A percentile compares a stretch with the other conserved stretches of the same genome.
These are phyloP conservation scores for Lepidurus couesii DNA, from an alignment of 1,140 invertebrate genomes.

Conservation along the genomic window DNA sequence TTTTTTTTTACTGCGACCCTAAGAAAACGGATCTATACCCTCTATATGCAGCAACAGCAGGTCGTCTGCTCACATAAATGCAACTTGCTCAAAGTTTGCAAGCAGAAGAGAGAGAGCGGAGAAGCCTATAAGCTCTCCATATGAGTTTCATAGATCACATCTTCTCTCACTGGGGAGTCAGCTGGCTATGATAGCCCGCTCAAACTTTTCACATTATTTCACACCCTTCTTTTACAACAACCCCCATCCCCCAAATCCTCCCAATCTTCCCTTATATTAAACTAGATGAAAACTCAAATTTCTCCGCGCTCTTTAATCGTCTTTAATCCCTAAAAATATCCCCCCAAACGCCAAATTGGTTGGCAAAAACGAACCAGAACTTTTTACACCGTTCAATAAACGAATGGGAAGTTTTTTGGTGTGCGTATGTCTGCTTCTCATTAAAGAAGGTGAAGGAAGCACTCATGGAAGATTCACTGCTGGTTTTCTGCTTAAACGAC, in stretches of 20 bases:
- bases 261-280: not conserved
- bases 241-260: not conserved
- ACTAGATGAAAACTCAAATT: not conserved
- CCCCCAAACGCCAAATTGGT: not conserved
- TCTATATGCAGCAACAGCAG: not conserved
- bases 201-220: conserved; percentile 6
- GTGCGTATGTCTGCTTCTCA: not conserved
- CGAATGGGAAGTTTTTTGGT: too few relatives aligned
- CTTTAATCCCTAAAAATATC: not conserved
- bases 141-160: conserved; percentile 22
- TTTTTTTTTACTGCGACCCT: not conserved
- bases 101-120: not conserved
- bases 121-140: not conserved
- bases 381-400: too few relatives aligned
- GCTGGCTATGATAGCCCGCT: not conserved
- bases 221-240: not conserved
- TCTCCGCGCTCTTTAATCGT: not conserved
- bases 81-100: not conserved
- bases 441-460: not conserved
- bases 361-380: not conserved
- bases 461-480: not conserved
- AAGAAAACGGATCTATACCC: not conserved
- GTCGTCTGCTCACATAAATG: not conserved
- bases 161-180: not conserved
- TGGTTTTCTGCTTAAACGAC: conserved; percentile 5